These are phyloP conservation scores for Clunio marinus DNA, from an alignment of 2,888 invertebrate genomes.

Conservation along the genomic window DNA sequence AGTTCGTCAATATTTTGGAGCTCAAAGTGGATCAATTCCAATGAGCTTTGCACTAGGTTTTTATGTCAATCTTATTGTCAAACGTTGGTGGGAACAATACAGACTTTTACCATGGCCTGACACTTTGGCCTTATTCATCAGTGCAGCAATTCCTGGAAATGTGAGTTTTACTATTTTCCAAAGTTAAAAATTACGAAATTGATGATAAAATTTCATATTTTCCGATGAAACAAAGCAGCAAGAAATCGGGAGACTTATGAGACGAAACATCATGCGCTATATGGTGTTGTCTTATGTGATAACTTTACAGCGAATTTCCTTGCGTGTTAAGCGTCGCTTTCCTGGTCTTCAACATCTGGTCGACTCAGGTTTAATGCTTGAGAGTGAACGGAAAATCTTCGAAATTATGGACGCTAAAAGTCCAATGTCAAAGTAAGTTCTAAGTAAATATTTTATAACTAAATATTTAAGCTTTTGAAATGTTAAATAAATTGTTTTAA, in stretches of 20 bases:
- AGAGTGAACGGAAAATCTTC: constrained; percentile 86
- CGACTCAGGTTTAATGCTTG: constrained; percentile 85
- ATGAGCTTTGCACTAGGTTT: constrained; percentile 95
- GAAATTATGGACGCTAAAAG: constrained; percentile 86
- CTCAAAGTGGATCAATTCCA: constrained; percentile 85
- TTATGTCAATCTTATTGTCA: constrained; percentile 64
- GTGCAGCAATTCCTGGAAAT: constrained; percentile 85
- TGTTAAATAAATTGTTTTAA: too few relatives aligned
- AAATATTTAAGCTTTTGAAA: too few relatives aligned
- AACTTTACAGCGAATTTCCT: constrained; percentile 79
- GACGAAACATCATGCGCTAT: constrained; percentile 84
- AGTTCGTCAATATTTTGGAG: constrained; percentile 79
- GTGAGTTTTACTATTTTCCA: constrained; percentile 58
- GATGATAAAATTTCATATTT: constrained; percentile 2
- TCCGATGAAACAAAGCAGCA: constrained; percentile 58
- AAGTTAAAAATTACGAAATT: not conserved
- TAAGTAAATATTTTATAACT: too few relatives aligned
- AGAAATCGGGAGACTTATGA: constrained; percentile 82
- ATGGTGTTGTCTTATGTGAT: constrained; percentile 85
- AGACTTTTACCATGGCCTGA: constrained; percentile 90
- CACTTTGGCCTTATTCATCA: constrained; percentile 84
- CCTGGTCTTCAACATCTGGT: constrained; percentile 87
- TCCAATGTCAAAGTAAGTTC: constrained; percentile 71
- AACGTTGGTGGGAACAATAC: constrained; percentile 95
- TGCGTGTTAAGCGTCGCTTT: constrained; percentile 81